Evolutionary conservation across 2,797 vertebrate genomes (phyloP).

Genomic region (Ctenosaura bakeri): DNA sequence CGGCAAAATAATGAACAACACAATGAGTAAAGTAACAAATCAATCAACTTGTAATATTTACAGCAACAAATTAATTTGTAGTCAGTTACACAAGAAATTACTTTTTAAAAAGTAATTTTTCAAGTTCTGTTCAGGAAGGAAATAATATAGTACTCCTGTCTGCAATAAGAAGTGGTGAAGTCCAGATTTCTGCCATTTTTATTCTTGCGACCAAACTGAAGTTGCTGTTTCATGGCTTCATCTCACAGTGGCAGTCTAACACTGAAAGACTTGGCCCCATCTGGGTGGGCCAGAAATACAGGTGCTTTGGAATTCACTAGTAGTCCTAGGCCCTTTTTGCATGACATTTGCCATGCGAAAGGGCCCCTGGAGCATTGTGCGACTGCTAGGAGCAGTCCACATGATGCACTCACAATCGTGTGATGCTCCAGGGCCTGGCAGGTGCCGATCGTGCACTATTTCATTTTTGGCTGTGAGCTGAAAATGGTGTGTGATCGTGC

Average conservation of each 20-base stretch:
- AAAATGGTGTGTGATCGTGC: too few relatives aligned
- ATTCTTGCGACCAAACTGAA: background rate
- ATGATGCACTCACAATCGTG: too few relatives aligned
- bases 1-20: background rate
- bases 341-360: too few relatives aligned
- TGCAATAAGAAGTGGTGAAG: background rate
- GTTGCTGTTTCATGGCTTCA: background rate
- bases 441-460: too few relatives aligned
- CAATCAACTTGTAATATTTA: background rate
- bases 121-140: background rate
- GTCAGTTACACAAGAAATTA: background rate
- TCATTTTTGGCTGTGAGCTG: too few relatives aligned
- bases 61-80: background rate
- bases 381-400: too few relatives aligned
- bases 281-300: background rate
- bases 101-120: background rate
- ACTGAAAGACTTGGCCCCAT: too few relatives aligned
- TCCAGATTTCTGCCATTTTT: background rate
- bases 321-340: background rate
- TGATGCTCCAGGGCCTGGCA: too few relatives aligned
- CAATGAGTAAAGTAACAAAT: background rate
- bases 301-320: background rate
- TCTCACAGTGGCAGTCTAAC: background rate
- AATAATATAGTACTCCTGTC: background rate
- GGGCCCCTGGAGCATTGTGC: too few relatives aligned